Percentiles rank a stretch among this genome's conserved stretches.
These are phyloP conservation scores for Cossypha heuglini DNA, from an alignment of 2,797 vertebrate species.

Conservation along the genomic window DNA sequence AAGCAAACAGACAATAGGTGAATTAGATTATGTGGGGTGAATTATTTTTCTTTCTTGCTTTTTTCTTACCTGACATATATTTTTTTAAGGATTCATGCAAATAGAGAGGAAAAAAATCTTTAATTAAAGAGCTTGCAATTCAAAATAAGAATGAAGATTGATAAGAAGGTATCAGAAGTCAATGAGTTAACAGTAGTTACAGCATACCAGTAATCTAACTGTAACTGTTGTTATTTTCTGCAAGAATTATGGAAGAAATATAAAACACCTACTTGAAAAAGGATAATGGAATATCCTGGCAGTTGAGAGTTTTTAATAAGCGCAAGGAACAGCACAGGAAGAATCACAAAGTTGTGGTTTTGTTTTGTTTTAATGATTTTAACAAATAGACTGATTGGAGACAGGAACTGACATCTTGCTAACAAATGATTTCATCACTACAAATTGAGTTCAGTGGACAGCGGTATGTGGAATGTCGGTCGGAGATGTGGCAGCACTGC, in stretches of 20 bases:
- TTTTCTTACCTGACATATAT: neutral
- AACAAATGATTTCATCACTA: neutral
- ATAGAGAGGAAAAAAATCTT: neutral
- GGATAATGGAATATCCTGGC: neutral
- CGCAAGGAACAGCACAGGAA: neutral
- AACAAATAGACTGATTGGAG: neutral
- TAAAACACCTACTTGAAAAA: neutral
- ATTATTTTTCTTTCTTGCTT: neutral
- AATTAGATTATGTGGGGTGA: neutral
- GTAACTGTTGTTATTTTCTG: neutral
- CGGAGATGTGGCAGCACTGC: neutral
- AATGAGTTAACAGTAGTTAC: neutral
- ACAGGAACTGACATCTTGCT: neutral
- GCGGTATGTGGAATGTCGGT: neutral
- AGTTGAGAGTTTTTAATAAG: neutral
- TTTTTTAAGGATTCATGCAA: neutral
- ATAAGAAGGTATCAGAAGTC: neutral
- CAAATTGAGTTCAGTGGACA: neutral
- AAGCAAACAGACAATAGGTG: neutral
- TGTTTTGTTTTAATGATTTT: neutral
- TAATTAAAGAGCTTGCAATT: neutral
- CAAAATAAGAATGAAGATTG: neutral
- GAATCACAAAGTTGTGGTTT: neutral
- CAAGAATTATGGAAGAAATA: neutral
- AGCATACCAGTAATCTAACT: neutral